phyloP scores from a whole-genome alignment of 2,113 vertebrate genomes.

The Spilogale gracilis region DNA sequence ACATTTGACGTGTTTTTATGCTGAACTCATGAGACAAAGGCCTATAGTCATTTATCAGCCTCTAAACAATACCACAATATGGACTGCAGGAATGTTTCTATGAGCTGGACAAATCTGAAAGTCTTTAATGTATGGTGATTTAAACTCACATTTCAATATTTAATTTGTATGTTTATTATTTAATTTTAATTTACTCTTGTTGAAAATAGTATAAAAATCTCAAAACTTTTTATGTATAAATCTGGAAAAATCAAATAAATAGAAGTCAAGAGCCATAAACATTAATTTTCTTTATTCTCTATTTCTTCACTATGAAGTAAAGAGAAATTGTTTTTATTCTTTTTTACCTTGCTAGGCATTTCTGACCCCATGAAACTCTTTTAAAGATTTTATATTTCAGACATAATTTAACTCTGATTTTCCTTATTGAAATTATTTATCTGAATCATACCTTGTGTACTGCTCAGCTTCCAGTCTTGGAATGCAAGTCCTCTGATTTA shows the following conservation, averaged over 20 bases:
- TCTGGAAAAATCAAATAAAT: background rate
- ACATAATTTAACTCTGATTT: conserved; percentile 2
- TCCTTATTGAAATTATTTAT: conserved; percentile 42
- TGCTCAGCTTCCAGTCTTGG: conserved; percentile 40
- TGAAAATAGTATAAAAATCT: background rate
- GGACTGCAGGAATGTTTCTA: background rate
- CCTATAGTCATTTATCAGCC: background rate
- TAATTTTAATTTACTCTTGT: background rate
- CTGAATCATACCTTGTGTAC: background rate
- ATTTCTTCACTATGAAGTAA: background rate
- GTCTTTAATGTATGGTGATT: background rate
- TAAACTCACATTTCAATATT: background rate
- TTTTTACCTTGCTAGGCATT: background rate
- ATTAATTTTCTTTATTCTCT: conserved; percentile 28
- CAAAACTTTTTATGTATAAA: background rate
- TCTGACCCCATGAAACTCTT: background rate
- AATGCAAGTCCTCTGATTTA: background rate
- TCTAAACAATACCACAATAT: background rate
- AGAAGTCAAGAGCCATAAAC: background rate
- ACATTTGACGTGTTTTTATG: background rate
- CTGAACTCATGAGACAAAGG: conserved; percentile 21
- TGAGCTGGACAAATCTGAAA: background rate
- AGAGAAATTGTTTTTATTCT: conserved; percentile 21
- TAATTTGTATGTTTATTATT: background rate
- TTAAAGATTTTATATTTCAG: conserved; percentile 49